A percentile compares a stretch with the other conserved stretches of the same genome.
Conservation (phyloP, 2,113 vertebrate genomes). For the Sceloporus tristichus region DNA sequence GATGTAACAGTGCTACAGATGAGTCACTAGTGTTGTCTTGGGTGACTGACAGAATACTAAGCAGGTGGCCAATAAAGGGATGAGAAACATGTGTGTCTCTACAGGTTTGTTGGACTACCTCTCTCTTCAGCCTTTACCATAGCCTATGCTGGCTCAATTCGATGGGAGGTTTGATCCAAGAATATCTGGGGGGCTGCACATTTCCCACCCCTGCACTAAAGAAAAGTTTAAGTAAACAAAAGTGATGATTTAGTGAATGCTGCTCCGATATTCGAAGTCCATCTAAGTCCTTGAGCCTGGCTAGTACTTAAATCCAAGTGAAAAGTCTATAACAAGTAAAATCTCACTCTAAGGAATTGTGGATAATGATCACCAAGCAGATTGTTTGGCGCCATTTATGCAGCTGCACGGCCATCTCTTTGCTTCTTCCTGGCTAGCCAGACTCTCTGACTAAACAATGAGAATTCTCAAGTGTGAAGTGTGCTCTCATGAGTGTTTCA, state of each 20-base stretch:
- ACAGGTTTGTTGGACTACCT: too few relatives aligned
- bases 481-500: conserved; percentile 31
- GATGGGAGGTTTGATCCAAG: too few relatives aligned
- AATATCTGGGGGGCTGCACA: too few relatives aligned
- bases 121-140: too few relatives aligned
- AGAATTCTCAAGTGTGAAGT: conserved; percentile 30
- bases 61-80: not conserved
- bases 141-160: too few relatives aligned
- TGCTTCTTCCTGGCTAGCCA: not conserved
- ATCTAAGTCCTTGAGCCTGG: not conserved
- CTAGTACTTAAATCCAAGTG: not conserved
- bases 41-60: too few relatives aligned
- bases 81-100: too few relatives aligned
- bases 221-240: not conserved
- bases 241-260: not conserved
- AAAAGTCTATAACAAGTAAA: conserved; percentile 4
- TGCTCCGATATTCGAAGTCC: not conserved
- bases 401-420: conserved; percentile 2
- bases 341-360: conserved; percentile 19
- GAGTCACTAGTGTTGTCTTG: not conserved
- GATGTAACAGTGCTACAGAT: too few relatives aligned
- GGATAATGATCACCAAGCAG: not conserved
- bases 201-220: not conserved
- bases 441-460: conserved; percentile 19
- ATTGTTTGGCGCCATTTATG: conserved; percentile 1